Evolutionary conservation across 2,113 vertebrate species (phyloP).

Genomic region (Macroglossus sobrinus): DNA sequence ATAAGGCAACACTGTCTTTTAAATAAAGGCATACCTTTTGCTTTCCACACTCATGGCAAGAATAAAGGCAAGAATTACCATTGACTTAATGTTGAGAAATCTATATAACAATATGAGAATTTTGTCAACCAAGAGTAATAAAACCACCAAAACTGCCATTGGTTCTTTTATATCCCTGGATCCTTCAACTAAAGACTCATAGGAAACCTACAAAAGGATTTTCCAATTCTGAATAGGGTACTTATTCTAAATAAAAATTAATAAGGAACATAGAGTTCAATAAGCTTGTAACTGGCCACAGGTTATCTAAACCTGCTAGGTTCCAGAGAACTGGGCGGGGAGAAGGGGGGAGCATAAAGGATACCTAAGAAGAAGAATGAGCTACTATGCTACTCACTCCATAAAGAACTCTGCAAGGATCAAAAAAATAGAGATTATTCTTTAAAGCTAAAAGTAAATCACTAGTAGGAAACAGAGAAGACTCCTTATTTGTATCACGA

Average conservation of each 20-base stretch:
- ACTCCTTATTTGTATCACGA: not conserved
- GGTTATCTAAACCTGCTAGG: not conserved
- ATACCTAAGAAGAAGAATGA: slow-evolving; percentile 25
- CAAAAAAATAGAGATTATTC: not conserved
- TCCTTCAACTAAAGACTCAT: not conserved
- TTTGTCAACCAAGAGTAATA: not conserved
- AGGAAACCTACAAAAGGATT: not conserved
- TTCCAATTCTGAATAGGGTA: not conserved
- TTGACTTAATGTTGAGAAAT: not conserved
- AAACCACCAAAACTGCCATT: not conserved
- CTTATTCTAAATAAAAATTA: slow-evolving; percentile 6
- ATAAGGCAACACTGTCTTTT: not conserved
- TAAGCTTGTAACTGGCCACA: not conserved
- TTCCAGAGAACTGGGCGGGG: not conserved
- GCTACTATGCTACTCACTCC: not conserved
- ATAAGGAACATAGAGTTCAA: not conserved
- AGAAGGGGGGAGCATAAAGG: not conserved
- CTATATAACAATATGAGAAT: not conserved
- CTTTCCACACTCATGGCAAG: not conserved
- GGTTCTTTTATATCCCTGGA: not conserved
- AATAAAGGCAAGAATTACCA: not conserved
- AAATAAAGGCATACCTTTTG: not conserved
- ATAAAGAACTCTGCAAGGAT: not conserved
- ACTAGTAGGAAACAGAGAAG: not conserved
- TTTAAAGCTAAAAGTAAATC: not conserved